Evolutionary conservation across 2,113 vertebrate species (phyloP), one percentile per base, ranked within the genome.

Genomic region (Dicentrarchus labrax): DNA sequence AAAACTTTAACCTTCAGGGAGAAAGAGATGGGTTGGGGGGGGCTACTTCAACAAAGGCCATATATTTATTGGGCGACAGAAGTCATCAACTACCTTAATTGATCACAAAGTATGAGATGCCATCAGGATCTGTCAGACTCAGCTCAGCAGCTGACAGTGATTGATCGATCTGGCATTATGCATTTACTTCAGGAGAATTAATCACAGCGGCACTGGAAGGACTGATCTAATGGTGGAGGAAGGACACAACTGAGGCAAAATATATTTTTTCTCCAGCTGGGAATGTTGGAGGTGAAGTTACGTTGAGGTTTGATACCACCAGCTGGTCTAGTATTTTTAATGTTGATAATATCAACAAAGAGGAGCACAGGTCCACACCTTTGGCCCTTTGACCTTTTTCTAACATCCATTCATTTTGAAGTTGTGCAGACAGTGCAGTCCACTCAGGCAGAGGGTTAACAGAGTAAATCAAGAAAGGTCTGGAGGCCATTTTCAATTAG

Each of bases 131-230:
- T 21, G 19, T 67, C 66, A 59, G 59, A 64, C 68, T 77, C 72
- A 50, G 71, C 66, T 79, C 71, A 21, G 67, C 17, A n/a, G 5
- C 4, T 16, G 69, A 41, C 57, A 70, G 9, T 45, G 87, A 83
- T 39, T 61, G 80, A 83, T 75, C 1, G 43, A 48, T 76, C 36
- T 2, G 21, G 19, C 66, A 3, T 3, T 72, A 4, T 81, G 39
- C 10, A 2, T 78, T 80, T 22, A 8, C 66, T 41, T 53, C 45
- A 19, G 0, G 5, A 36, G 45, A 36, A 70, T 57, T 41, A 41
- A 48, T 67, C 71, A 19, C 38, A 30, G 56, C 41, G n/a, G 59
- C 47, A 30, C 17, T 43, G 45, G 43, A 47, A 36, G 13, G 45
- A 43, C 9, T 36, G 68, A 8, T 41, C 6, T 41, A 38, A 73